Conservation (phyloP, 2,113 vertebrate species). For the Clarias gariepinus region DNA sequence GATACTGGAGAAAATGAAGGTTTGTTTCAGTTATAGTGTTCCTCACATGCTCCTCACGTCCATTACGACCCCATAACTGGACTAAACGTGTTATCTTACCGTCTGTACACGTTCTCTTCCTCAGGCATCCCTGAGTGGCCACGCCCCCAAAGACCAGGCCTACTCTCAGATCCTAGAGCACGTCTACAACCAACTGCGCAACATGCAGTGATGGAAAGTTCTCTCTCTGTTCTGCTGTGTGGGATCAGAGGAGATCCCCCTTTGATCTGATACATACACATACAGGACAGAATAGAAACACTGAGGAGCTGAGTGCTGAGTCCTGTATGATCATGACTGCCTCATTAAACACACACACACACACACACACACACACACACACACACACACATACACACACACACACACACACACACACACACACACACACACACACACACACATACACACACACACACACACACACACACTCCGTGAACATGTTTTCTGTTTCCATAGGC, state of each 20-base stretch:
- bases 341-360: background rate
- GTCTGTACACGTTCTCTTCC: background rate
- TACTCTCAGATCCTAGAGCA: slow-evolving; percentile 87
- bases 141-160: slow-evolving; percentile 91
- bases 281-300: background rate
- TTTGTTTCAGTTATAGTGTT: slow-evolving; percentile 54
- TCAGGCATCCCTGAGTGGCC: slow-evolving; percentile 88
- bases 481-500: slow-evolving; percentile 46
- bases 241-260: background rate
- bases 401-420: too few relatives aligned
- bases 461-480: slow-evolving; percentile 19
- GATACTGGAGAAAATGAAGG: slow-evolving; percentile 94
- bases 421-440: too few relatives aligned
- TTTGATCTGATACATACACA: background rate
- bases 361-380: too few relatives aligned
- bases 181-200: slow-evolving; percentile 82
- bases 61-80: background rate
- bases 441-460: too few relatives aligned
- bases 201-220: slow-evolving; percentile 61
- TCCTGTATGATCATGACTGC: background rate
- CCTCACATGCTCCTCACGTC: background rate
- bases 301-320: background rate
- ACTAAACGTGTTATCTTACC: background rate
- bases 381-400: too few relatives aligned
- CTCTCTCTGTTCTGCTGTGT: background rate